Evolutionary conservation across 1,140 invertebrate genomes (phyloP).

Genomic region (Temnothorax nylanderi): DNA sequence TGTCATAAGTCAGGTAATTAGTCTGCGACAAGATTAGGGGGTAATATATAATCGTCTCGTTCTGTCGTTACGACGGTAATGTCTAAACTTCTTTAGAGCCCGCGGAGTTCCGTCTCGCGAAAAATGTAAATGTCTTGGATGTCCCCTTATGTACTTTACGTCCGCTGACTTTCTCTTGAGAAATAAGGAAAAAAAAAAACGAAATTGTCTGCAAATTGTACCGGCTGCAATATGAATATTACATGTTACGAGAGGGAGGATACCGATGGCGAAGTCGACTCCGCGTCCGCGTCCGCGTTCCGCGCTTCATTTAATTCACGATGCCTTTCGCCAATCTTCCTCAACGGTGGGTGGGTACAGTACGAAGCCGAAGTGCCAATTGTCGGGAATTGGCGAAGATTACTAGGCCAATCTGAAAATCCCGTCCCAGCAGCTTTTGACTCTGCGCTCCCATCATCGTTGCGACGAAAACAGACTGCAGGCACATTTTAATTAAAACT

Average conservation of each 20-base stretch:
- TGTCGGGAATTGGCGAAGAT: conserved; percentile 33
- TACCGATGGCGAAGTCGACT: conserved; percentile 1
- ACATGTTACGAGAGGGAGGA: background rate
- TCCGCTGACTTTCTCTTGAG: background rate
- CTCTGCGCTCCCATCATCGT: background rate
- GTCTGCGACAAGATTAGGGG: conserved; percentile 66
- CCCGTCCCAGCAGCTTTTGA: background rate
- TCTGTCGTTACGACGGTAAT: conserved; percentile 64
- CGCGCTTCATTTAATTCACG: conserved; percentile 45
- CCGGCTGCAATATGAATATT: conserved; percentile 52
- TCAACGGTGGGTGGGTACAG: background rate
- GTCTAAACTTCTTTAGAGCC: conserved; percentile 36
- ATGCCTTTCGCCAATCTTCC: conserved; percentile 24
- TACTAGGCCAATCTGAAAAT: conserved; percentile 41
- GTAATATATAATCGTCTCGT: conserved; percentile 69
- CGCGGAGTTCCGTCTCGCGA: conserved; percentile 3
- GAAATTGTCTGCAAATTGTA: conserved; percentile 47
- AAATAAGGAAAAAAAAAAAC: conserved; percentile 27
- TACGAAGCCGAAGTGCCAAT: conserved; percentile 41
- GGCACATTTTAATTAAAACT: conserved; percentile 51
- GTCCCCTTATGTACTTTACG: conserved; percentile 24
- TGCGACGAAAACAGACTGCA: conserved; percentile 4
- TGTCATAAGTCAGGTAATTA: conserved; percentile 74
- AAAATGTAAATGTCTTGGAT: conserved; percentile 43
- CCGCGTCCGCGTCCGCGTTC: background rate